Percentiles rank a stretch among this genome's conserved stretches.
phyloP scores from a whole-genome alignment of 2,888 invertebrate species.

The Thereva nobilitata region DNA sequence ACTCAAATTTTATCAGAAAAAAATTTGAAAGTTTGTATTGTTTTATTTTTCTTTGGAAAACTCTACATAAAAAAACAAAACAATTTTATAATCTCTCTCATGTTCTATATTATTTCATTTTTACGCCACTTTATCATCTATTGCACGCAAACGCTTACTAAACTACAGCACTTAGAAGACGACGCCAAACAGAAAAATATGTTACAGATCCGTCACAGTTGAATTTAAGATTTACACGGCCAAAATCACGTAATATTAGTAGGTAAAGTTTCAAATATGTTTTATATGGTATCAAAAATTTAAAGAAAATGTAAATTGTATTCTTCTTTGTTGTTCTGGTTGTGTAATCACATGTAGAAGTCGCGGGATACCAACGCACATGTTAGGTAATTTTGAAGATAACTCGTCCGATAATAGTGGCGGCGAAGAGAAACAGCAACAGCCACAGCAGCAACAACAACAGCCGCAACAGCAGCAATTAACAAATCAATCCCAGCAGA shows the following conservation, averaged over 20 bases:
- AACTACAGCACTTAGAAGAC: constrained; percentile 68
- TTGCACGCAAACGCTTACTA: constrained; percentile 5
- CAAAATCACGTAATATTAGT: constrained; percentile 59
- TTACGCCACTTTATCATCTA: constrained; percentile 7
- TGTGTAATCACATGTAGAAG: constrained; percentile 43
- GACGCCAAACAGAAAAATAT: constrained; percentile 81
- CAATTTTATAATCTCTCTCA: constrained; percentile 6
- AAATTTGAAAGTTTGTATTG: not conserved
- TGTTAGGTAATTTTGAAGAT: constrained; percentile 55
- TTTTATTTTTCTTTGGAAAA: constrained; percentile 6
- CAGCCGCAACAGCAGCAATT: constrained; percentile 19
- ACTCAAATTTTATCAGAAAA: constrained; percentile 1
- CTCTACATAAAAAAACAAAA: constrained; percentile 20
- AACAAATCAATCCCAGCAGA: constrained; percentile 15
- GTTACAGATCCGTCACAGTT: constrained; percentile 82
- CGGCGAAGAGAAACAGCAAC: constrained; percentile 45
- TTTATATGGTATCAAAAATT: not conserved
- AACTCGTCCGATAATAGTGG: constrained; percentile 50
- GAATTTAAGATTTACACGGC: constrained; percentile 78
- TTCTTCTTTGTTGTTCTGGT: constrained; percentile 7
- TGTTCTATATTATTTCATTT: constrained; percentile 19
- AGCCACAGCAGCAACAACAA: constrained; percentile 11
- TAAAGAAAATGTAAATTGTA: not conserved
- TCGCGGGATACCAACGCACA: constrained; percentile 61
- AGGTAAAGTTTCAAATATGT: constrained; percentile 48